These are phyloP conservation scores for Zygogramma bicolorata DNA, from an alignment of 2,888 invertebrate species.

Conservation along the genomic window DNA sequence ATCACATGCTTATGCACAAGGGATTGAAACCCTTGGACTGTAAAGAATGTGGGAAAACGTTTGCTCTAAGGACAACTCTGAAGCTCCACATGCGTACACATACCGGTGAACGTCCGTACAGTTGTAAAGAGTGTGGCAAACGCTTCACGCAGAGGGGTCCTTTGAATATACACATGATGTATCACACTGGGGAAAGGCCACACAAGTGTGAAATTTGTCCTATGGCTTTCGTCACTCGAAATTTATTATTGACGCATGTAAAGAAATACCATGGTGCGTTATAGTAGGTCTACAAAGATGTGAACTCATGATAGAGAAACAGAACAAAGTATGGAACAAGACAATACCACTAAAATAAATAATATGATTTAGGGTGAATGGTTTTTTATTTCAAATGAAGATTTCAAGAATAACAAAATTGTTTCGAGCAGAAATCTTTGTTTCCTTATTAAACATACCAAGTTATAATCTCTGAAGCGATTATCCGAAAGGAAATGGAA, in stretches of 20 bases:
- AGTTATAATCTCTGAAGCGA: too few species aligned
- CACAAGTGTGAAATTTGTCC: conserved; percentile 47
- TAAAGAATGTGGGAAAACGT: conserved; percentile 70
- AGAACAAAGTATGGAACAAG: too few species aligned
- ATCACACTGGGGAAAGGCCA: conserved; percentile 40
- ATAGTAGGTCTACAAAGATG: conserved; percentile 3
- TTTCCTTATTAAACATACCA: too few species aligned
- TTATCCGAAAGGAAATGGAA: too few species aligned
- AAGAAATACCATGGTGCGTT: conserved; percentile 33
- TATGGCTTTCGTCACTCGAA: conserved; percentile 50
- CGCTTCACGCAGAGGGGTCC: conserved; percentile 68
- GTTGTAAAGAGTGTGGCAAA: conserved; percentile 40
- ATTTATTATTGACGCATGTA: conserved; percentile 61
- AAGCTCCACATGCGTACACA: conserved; percentile 58
- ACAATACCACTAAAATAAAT: too few species aligned
- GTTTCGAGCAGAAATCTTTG: too few species aligned
- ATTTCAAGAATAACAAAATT: too few species aligned
- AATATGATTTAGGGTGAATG: too few species aligned
- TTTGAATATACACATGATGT: conserved; percentile 65
- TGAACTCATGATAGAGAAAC: background rate
- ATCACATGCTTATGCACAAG: conserved; percentile 56
- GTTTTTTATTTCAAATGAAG: too few species aligned
- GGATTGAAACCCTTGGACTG: conserved; percentile 67
- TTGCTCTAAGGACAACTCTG: conserved; percentile 70
- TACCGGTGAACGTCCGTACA: conserved; percentile 63